Evolutionary conservation across 2,888 invertebrate genomes (phyloP).

Genomic region (Drosophila recens): DNA sequence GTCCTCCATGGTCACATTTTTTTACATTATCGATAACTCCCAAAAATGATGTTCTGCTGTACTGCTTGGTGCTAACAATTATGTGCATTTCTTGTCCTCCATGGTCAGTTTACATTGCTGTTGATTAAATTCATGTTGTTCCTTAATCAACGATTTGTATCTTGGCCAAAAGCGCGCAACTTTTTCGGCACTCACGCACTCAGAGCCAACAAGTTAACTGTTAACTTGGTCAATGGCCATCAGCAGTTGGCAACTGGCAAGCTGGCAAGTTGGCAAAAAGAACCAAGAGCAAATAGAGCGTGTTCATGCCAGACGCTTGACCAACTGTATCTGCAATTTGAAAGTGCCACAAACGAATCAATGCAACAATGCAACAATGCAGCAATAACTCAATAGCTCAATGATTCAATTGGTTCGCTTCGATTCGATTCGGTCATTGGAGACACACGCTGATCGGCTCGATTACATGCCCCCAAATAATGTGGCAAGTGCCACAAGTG

Average conservation of each 20-base stretch:
- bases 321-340: slow-evolving; percentile 72
- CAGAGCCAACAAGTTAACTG: slow-evolving; percentile 28
- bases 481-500: slow-evolving; percentile 3
- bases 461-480: slow-evolving; percentile 13
- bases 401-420: slow-evolving; percentile 10
- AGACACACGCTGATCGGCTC: slow-evolving; percentile 9
- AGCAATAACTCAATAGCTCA: slow-evolving; percentile 3
- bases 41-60: neutral
- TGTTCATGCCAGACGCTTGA: slow-evolving; percentile 65
- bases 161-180: slow-evolving; percentile 1
- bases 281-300: slow-evolving; percentile 67
- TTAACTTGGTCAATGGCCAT: slow-evolving; percentile 48
- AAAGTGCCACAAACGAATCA: slow-evolving; percentile 53
- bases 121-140: neutral
- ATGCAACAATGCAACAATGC: slow-evolving; percentile 25
- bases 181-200: slow-evolving; percentile 22
- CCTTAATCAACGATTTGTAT: neutral
- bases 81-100: neutral
- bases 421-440: slow-evolving; percentile 2
- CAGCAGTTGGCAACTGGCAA: slow-evolving; percentile 20
- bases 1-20: neutral
- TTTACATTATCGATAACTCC: neutral
- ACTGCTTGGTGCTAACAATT: neutral
- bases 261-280: slow-evolving; percentile 46
- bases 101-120: neutral